These are phyloP conservation scores for Drosophila meridiana DNA, from an alignment of 2,888 invertebrate genomes.

Conservation along the genomic window DNA sequence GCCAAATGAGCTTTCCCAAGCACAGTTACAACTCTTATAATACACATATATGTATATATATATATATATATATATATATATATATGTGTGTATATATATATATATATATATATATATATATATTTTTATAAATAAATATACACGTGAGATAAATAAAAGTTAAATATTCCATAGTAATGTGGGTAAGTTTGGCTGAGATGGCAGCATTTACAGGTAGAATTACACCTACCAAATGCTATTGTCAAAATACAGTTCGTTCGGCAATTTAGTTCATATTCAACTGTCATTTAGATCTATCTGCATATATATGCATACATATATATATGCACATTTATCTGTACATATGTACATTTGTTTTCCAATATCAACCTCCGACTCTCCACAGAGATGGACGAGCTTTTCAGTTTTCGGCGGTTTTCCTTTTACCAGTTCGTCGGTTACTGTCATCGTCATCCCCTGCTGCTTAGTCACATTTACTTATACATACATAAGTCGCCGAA, in stretches of 20 bases:
- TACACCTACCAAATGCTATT: no score
- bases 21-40: constrained; percentile 39
- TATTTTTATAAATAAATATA: constrained; percentile 10
- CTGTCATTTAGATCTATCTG: neutral
- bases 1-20: constrained; percentile 39
- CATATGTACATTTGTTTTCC: constrained; percentile 6
- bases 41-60: constrained; percentile 28
- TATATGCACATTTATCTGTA: neutral
- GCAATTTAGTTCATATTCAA: no score
- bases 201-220: no score
- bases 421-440: constrained; percentile 27
- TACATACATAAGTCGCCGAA: constrained; percentile 49
- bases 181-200: no score
- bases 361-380: constrained; percentile 24
- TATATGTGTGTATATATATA: constrained; percentile 36
- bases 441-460: constrained; percentile 42
- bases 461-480: constrained; percentile 52
- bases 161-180: constrained; percentile 1
- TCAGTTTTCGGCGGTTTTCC: constrained; percentile 33
- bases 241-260: no score
- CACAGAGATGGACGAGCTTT: constrained; percentile 33
- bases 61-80: constrained; percentile 13
- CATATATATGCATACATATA: neutral
- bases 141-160: neutral
- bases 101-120: constrained; percentile 4